Conservation (phyloP, 2,888 invertebrate genomes). For the Lamellibrachia columna region DNA sequence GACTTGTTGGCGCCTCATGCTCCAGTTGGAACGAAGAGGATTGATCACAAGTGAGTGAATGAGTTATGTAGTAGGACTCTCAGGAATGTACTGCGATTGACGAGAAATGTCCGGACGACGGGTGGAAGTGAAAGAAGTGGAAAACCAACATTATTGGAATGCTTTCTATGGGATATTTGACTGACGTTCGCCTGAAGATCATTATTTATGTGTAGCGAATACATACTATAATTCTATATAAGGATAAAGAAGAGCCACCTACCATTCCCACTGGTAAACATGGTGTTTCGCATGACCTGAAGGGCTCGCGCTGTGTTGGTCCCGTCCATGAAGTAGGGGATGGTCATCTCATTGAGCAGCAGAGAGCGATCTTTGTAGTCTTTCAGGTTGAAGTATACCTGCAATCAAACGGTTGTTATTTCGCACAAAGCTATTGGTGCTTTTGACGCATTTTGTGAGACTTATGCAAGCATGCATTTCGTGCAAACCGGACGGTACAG, state of each 20-base stretch:
- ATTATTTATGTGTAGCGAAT: background rate
- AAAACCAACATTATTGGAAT: background rate
- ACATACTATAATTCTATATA: no score
- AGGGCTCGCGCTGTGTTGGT: conserved; percentile 32
- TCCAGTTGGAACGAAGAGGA: no score
- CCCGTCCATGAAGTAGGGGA: conserved; percentile 30
- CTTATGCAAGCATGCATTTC: no score
- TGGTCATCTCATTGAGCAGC: conserved; percentile 22
- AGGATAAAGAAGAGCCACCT: background rate
- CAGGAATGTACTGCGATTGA: no score
- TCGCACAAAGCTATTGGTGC: background rate
- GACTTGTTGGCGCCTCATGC: no score
- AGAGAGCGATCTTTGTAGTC: conserved; percentile 18
- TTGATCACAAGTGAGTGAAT: no score
- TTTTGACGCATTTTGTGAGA: no score
- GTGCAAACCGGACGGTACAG: no score
- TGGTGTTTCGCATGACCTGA: conserved; percentile 6
- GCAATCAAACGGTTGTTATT: background rate
- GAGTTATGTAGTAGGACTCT: no score
- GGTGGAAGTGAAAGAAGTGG: background rate
- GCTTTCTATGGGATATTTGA: background rate
- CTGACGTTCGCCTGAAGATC: background rate
- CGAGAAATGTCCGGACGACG: background rate
- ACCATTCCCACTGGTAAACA: no score
- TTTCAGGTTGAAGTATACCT: conserved; percentile 27